Base-by-base conservation (phyloP, 1,140 invertebrate genomes). In the Hyposmocoma kahamanoa region DNA sequence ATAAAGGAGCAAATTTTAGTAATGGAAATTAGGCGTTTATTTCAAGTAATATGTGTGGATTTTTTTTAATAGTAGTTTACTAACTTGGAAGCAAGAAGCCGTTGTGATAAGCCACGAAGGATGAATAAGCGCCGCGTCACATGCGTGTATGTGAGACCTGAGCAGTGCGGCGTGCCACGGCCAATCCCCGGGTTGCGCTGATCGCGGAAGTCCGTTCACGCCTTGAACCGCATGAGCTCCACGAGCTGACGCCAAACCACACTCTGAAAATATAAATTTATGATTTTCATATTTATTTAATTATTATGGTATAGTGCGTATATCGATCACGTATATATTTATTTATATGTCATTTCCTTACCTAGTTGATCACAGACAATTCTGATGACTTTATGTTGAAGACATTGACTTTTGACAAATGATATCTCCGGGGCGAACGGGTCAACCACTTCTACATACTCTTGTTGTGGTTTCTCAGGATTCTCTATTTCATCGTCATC, bases 131-230 rank as follows among this genome's bases (percentile, higher is more conserved):
- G 94, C 95, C 0, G 92, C 96, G 73, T 97, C 96, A 72, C 96
- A 97, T 6, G 95, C 92, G 67, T 97, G 95, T 26, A 93, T 90
- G 53, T 94, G 92, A 64, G 95, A 90, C 63, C 95, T 93, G 55
- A 95, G 91, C 0, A 97, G 87, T 5, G 93, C 91, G 11, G 91
- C 93, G 68, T 96, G 92, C 95, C 95, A 97, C 11, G 96, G 96
- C 95, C 95, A 97, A 66, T 96, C 93, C 1, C 93, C 93, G 1
- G 92, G 91, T 2, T 85, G 86, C 3, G 93, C 88, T 70, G 92
- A 91, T 70, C 94, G 93, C 24, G 88, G 86, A 28, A 95, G 72
- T 4, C 87, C 87, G 43, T 88, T 86, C 20, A 86, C 75, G 53
- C 84, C 79, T 20, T 69, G 79, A 24, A 84, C 66, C 24, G 77